Conservation (phyloP, 2,113 vertebrate species). For the Hydrolagus affinis region DNA sequence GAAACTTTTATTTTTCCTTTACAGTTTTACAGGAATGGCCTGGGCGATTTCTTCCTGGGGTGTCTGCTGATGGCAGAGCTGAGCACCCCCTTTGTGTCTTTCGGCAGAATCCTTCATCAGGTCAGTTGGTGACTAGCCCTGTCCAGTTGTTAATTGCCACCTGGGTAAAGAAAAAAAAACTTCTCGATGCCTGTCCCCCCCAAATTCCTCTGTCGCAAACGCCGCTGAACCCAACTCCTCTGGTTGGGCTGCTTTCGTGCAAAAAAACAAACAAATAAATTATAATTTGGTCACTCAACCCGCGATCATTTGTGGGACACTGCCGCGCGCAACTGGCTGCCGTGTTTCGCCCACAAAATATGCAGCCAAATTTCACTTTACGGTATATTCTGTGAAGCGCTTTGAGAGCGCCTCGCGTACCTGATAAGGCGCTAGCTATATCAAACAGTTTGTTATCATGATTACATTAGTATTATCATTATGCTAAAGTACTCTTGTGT, state of each 20-base stretch:
- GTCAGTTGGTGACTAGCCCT: slow-evolving; percentile 50
- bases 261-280: background rate
- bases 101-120: slow-evolving; percentile 93
- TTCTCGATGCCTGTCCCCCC: too few species aligned
- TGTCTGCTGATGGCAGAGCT: slow-evolving; percentile 89
- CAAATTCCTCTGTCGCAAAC: too few species aligned
- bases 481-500: background rate
- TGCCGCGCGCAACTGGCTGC: too few species aligned
- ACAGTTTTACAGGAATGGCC: slow-evolving; percentile 77
- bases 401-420: background rate
- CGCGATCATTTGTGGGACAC: too few species aligned
- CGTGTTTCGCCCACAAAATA: too few species aligned
- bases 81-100: slow-evolving; percentile 93
- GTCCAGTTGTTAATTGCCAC: too few species aligned
- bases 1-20: slow-evolving; percentile 32
- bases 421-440: background rate
- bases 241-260: background rate
- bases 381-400: too few species aligned
- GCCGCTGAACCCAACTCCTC: too few species aligned
- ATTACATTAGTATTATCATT: too few species aligned
- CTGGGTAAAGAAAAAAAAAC: too few species aligned
- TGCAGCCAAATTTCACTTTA: too few species aligned
- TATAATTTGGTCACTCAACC: background rate
- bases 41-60: slow-evolving; percentile 91
- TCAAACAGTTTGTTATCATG: background rate